Percentiles rank a stretch among this genome's conserved stretches.
Conservation (phyloP, 2,888 invertebrate species). For the Euzophera pinguis region DNA sequence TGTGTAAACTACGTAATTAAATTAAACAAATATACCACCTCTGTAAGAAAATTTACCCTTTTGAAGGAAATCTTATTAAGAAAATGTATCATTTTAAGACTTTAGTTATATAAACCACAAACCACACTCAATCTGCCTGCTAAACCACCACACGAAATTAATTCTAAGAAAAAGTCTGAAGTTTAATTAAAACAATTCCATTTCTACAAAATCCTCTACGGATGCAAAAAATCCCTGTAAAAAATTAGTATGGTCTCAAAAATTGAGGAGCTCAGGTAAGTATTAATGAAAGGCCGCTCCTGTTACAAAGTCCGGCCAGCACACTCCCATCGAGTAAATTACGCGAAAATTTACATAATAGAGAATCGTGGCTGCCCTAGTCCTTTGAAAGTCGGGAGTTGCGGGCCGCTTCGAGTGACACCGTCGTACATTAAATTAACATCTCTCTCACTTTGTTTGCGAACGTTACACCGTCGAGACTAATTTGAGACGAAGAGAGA, state of each 20-base stretch:
- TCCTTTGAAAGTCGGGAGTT: conserved; percentile 71
- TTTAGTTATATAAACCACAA: background rate
- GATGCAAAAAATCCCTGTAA: conserved; percentile 22
- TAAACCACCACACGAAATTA: background rate
- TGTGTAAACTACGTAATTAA: too few relatives aligned
- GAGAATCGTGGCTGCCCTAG: conserved; percentile 72
- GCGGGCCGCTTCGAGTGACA: conserved; percentile 65
- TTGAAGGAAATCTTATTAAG: too few relatives aligned
- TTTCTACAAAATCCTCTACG: conserved; percentile 9
- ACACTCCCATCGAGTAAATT: conserved; percentile 68
- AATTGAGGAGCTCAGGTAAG: conserved; percentile 56
- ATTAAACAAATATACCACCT: too few relatives aligned
- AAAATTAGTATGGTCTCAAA: conserved; percentile 40
- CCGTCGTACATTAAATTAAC: conserved; percentile 74
- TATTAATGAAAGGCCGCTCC: conserved; percentile 67
- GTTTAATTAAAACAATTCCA: conserved; percentile 6
- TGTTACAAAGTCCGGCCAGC: conserved; percentile 70
- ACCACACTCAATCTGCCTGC: background rate
- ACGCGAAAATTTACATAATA: conserved; percentile 77
- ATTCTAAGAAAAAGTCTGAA: background rate
- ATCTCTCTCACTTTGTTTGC: conserved; percentile 72
- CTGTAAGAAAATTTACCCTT: too few relatives aligned
- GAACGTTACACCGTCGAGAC: conserved; percentile 50
- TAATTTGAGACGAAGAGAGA: conserved; percentile 60
- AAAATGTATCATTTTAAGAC: background rate